phyloP scores from a whole-genome alignment of 2,113 vertebrate genomes.

The Semnopithecus entellus region DNA sequence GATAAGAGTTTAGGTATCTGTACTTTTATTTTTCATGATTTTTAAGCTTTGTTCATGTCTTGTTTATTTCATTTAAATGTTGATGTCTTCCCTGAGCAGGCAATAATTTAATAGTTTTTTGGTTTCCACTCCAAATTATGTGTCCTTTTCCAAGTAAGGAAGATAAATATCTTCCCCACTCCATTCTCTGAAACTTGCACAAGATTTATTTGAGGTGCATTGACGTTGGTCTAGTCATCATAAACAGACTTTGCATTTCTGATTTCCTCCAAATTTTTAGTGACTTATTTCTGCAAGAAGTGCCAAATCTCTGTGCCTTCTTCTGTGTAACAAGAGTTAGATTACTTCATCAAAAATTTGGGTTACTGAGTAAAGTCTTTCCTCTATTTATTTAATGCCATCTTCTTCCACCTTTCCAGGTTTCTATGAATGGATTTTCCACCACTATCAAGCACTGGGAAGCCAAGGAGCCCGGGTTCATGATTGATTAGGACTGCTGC shows the following conservation, averaged over 20 bases:
- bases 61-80: background rate
- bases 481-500: constrained; percentile 48
- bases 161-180: background rate
- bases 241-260: background rate
- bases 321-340: background rate
- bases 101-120: background rate
- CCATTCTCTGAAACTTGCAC: background rate
- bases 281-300: background rate
- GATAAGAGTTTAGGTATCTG: background rate
- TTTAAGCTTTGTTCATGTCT: background rate
- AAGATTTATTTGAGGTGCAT: background rate
- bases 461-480: constrained; percentile 4
- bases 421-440: background rate
- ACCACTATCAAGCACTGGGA: background rate
- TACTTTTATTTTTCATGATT: background rate
- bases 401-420: background rate
- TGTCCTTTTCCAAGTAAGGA: background rate
- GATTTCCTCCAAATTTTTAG: no score
- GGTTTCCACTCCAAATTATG: background rate
- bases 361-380: background rate
- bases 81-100: background rate
- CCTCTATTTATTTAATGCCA: background rate
- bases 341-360: background rate
- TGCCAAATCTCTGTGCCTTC: background rate
- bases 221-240: background rate